Base-by-base conservation (phyloP, 2,888 invertebrate genomes). In the Nematopogon swammerdamellus region DNA sequence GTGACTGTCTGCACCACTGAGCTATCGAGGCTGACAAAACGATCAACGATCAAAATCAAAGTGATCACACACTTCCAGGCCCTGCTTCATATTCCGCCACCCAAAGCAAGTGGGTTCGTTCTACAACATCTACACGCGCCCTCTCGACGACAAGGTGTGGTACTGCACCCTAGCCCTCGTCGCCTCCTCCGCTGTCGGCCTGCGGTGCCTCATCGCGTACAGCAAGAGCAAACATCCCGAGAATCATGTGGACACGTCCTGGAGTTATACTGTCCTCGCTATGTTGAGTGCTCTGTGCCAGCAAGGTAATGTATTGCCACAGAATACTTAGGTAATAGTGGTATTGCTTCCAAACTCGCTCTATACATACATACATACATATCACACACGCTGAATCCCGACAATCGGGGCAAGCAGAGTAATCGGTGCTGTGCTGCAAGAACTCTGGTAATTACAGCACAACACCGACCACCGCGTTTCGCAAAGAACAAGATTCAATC, bases 51-150 rank as follows among this genome's bases (percentile, higher is more conserved):
- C n/a, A n/a, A n/a, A n/a, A n/a, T n/a, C n/a, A n/a, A n/a, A n/a
- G n/a, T n/a, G n/a, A n/a, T 25, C 4, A 16, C 36, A 48, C 19
- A 45, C 54, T 62, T 63, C 25, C 60, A 87, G 88, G 52, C 82
- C 85, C 2, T 74, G 81, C 45, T 86, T 89, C 59, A 82, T 89
- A 52, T 85, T 88, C 59, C 84, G 87, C 0, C 86, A 86, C 60
- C 88, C 89, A 0, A 84, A 84, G 55, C 76, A 77, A 43, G 75
- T 81, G 0, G 76, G 80, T 44, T 80, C 82, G 18, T 80, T 84
- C 57, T 82, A 80, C 52, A 82, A 83, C 43, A 82, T 86, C 19
- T 89, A 87, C 62, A 72, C 85, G 1, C 80, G 85, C 25, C 88
- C 89, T 0, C 74, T 89, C 44, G 71, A 80, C 6, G 63, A 63